These are phyloP conservation scores for Luperina nickerlii DNA, from an alignment of 2,888 invertebrate genomes.

Conservation along the genomic window DNA sequence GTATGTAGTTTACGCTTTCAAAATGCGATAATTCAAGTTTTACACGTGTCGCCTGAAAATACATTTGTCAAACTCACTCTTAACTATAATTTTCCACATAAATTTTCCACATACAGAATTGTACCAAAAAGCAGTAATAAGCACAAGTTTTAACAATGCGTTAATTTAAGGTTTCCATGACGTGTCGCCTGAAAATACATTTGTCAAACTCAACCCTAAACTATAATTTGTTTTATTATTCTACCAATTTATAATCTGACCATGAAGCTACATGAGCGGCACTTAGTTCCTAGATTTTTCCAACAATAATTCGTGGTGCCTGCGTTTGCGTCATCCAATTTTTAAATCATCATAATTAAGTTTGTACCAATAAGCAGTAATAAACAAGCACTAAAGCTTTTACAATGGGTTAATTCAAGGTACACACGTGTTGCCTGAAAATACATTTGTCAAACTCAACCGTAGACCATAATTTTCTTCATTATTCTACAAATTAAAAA, in stretches of 20 bases:
- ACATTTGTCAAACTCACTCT: constrained; percentile 1
- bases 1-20: background rate
- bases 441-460: constrained; percentile 1
- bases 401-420: background rate
- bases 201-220: background rate
- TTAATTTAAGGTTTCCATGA: constrained; percentile 9
- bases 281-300: background rate
- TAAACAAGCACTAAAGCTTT: background rate
- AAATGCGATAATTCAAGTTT: constrained; percentile 2
- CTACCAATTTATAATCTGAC: background rate
- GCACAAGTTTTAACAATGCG: background rate
- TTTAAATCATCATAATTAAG: background rate
- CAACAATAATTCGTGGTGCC: background rate
- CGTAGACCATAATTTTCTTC: background rate
- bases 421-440: constrained; percentile 20
- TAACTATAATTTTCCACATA: constrained; percentile 2
- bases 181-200: constrained; percentile 10
- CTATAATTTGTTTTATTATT: background rate
- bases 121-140: background rate
- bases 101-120: background rate
- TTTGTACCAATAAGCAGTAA: background rate
- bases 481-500: constrained; percentile 5
- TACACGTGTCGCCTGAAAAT: constrained; percentile 19
- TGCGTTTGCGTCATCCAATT: background rate
- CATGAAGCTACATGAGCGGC: background rate